phyloP scores from a whole-genome alignment of 1,140 invertebrate species.

The Centruroides vittatus region DNA sequence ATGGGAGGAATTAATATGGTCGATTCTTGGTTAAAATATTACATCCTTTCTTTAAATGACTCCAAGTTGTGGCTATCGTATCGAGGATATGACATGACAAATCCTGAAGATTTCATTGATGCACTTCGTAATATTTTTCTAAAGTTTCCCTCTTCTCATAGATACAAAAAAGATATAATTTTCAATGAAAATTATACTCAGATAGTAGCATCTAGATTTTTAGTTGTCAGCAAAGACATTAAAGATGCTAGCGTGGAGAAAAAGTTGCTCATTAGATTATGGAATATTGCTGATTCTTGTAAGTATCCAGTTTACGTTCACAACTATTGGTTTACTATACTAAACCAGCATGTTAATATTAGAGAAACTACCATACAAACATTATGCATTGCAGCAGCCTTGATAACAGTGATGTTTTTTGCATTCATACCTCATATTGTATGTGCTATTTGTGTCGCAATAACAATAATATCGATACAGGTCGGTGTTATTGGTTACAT shows the following conservation, averaged over 20 bases:
- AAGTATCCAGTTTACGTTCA: conserved; percentile 63
- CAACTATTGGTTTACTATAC: no score
- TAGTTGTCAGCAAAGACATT: conserved; percentile 68
- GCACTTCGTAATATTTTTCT: conserved; percentile 47
- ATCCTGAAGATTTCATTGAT: conserved; percentile 55
- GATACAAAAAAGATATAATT: conserved; percentile 63
- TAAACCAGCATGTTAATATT: no score
- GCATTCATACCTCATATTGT: conserved; percentile 89
- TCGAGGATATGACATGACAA: conserved; percentile 53
- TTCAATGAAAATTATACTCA: conserved; percentile 57
- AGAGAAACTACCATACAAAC: conserved; percentile 85
- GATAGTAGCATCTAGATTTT: conserved; percentile 66
- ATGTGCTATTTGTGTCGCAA: conserved; percentile 85
- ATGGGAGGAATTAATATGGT: conserved; percentile 58
- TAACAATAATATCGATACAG: conserved; percentile 89
- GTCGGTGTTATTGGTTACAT: conserved; percentile 92
- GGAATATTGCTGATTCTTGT: conserved; percentile 58
- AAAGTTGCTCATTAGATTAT: conserved; percentile 60
- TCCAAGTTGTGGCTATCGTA: conserved; percentile 45
- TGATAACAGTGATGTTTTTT: conserved; percentile 91
- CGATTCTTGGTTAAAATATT: conserved; percentile 78
- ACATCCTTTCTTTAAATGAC: conserved; percentile 55
- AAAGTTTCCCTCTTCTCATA: conserved; percentile 37
- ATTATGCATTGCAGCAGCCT: conserved; percentile 73
- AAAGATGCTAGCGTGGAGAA: conserved; percentile 77